Conservation (phyloP, 23 tunicate genomes). For the Corella eumyota region DNA sequence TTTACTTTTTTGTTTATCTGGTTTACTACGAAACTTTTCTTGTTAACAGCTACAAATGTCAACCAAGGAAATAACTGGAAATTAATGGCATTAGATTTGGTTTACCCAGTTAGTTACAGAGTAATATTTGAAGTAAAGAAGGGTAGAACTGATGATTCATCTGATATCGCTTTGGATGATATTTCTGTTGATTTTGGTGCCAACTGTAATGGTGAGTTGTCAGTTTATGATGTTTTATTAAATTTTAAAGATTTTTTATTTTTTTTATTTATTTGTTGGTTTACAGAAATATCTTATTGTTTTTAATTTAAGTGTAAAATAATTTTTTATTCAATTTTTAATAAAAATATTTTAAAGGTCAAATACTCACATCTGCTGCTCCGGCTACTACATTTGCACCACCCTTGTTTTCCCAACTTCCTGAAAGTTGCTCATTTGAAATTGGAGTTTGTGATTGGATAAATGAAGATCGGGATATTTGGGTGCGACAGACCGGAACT, state of each 20-base stretch:
- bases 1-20: not conserved
- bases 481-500: conserved; percentile 61
- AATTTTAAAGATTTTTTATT: not conserved
- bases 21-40: not conserved
- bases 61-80: conserved; percentile 71
- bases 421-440: conserved; percentile 75
- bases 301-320: not conserved
- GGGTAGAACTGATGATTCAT: conserved; percentile 33
- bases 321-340: not conserved
- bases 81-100: conserved; percentile 30
- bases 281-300: not conserved
- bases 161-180: conserved; percentile 87
- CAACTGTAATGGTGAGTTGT: conserved; percentile 53
- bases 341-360: conserved; percentile 40
- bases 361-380: conserved; percentile 39
- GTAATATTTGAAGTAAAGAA: conserved; percentile 72
- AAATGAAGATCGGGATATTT: conserved; percentile 6
- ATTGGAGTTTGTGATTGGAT: conserved; percentile 57
- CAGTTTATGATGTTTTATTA: too few species aligned
- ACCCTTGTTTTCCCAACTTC: conserved; percentile 41
- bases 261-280: not conserved
- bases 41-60: conserved; percentile 28
- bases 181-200: conserved; percentile 42
- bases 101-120: conserved; percentile 20
- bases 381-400: conserved; percentile 54